These are phyloP conservation scores for Prenolepis imparis DNA, from an alignment of 2,888 invertebrate genomes.

Conservation along the genomic window DNA sequence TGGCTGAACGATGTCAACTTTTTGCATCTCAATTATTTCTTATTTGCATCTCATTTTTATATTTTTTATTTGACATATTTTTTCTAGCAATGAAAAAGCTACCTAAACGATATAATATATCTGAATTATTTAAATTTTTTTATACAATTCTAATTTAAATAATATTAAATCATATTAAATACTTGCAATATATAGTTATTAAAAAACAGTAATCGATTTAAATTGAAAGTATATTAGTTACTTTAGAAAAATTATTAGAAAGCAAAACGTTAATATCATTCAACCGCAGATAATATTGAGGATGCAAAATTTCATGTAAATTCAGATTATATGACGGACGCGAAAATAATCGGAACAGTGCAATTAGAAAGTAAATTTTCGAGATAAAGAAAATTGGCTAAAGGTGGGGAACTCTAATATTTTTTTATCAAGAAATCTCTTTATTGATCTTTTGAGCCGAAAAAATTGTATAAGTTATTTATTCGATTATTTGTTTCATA, in stretches of 20 bases:
- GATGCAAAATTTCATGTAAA: slow-evolving; percentile 15
- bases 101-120: background rate
- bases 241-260: background rate
- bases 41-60: background rate
- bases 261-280: slow-evolving; percentile 40
- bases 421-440: slow-evolving; percentile 25
- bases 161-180: background rate
- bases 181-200: background rate
- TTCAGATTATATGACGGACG: slow-evolving; percentile 1
- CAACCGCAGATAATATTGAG: background rate
- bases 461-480: slow-evolving; percentile 29
- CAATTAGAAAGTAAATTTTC: slow-evolving; percentile 40
- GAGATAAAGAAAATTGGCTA: slow-evolving; percentile 14
- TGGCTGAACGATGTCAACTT: slow-evolving; percentile 25
- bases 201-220: background rate
- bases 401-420: background rate
- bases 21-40: slow-evolving; percentile 13
- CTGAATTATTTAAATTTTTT: slow-evolving; percentile 8
- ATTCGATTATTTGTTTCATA: slow-evolving; percentile 26
- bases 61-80: background rate
- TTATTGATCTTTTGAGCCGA: slow-evolving; percentile 22
- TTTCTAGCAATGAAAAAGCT: background rate
- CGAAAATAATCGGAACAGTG: slow-evolving; percentile 44
- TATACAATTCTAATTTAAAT: background rate
- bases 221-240: background rate